A percentile compares a stretch with the other conserved stretches of the same genome.
Conservation (phyloP, 2,113 vertebrate genomes). For the Myotis lucifugus region DNA sequence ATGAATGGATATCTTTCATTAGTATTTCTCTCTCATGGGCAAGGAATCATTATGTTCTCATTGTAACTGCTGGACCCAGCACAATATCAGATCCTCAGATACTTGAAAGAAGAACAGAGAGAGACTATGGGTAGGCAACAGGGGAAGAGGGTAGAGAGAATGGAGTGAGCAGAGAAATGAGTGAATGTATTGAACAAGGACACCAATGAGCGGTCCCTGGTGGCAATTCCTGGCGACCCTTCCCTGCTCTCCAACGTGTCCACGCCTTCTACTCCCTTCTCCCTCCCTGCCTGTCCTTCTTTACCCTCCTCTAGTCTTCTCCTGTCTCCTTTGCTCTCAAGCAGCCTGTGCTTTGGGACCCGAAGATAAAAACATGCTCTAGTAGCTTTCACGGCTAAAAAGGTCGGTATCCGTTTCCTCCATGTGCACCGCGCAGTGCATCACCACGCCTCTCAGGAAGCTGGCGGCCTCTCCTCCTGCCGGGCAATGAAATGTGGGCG, state of each 20-base stretch:
- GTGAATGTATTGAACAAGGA: background rate
- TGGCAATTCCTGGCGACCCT: background rate
- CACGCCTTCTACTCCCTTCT: background rate
- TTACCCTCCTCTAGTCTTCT: background rate
- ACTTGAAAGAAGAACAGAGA: background rate
- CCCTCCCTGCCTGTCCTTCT: background rate
- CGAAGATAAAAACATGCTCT: background rate
- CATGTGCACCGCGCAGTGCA: background rate
- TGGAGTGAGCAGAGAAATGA: background rate
- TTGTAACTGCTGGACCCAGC: background rate
- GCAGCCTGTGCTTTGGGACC: background rate
- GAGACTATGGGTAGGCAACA: background rate
- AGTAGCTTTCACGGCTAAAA: background rate
- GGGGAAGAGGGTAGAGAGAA: background rate
- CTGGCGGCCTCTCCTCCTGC: background rate
- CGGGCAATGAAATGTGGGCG: background rate
- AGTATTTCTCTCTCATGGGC: background rate
- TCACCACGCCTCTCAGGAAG: background rate
- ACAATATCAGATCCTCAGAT: background rate
- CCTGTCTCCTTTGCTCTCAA: background rate
- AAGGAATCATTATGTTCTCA: background rate
- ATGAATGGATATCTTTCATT: background rate
- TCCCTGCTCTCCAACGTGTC: accelerated
- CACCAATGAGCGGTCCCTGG: background rate
- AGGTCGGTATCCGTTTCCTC: background rate